A percentile compares a stretch with the other conserved stretches of the same genome.
Evolutionary conservation across 1,140 invertebrate species (phyloP).

Genomic region (Centruroides vittatus): DNA sequence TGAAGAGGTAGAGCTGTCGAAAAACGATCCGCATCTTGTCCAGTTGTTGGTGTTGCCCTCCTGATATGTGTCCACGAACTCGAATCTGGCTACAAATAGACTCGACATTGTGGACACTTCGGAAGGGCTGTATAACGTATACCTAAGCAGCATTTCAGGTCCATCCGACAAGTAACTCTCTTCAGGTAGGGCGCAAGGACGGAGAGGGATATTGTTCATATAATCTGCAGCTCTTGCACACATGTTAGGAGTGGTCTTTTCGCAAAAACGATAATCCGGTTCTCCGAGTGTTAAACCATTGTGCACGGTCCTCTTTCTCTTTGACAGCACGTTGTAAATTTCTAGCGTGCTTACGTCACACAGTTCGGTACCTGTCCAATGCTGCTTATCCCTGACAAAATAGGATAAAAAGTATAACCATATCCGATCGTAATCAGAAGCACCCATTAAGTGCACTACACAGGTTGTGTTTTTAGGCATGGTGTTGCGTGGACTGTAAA

Average conservation of each 20-base stretch:
- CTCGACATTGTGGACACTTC: conserved; percentile 9
- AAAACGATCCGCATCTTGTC: conserved; percentile 9
- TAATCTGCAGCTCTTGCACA: conserved; percentile 18
- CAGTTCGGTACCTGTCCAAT: conserved; percentile 14
- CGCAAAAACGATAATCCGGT: conserved; percentile 13
- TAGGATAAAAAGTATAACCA: conserved; percentile 61
- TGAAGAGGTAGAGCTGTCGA: conserved; percentile 2
- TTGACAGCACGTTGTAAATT: conserved; percentile 4
- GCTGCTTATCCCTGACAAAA: conserved; percentile 17
- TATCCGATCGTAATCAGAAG: conserved; percentile 50
- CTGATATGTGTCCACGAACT: conserved; percentile 17
- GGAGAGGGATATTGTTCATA: conserved; percentile 9
- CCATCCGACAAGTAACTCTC: conserved; percentile 19
- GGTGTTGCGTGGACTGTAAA: conserved; percentile 64
- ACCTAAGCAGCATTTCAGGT: conserved; percentile 12
- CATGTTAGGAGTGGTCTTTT: conserved; percentile 18
- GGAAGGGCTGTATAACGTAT: conserved; percentile 6
- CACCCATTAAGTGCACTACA: conserved; percentile 62
- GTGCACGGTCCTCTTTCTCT: not conserved
- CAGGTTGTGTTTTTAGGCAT: conserved; percentile 71
- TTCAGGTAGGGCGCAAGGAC: conserved; percentile 15
- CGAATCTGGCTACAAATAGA: conserved; percentile 17
- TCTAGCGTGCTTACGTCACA: conserved; percentile 17
- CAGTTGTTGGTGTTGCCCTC: not conserved
- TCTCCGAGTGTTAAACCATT: not conserved